Percentiles rank a stretch among this genome's conserved stretches.
Evolutionary conservation across 2,797 vertebrate genomes (phyloP).

Genomic region (Rallus crepitans): DNA sequence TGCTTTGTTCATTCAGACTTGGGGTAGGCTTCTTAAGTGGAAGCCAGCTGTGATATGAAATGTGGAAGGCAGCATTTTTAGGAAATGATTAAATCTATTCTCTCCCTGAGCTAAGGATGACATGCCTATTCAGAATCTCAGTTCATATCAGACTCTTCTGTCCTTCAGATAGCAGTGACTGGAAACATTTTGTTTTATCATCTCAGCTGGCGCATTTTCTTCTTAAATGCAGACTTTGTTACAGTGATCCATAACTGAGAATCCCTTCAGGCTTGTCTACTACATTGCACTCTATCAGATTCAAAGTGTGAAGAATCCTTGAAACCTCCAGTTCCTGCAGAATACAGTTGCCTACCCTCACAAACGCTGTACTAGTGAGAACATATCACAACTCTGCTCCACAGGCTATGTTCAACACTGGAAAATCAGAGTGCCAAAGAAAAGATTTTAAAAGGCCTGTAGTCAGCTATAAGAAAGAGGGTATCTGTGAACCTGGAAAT

Average conservation of each 20-base stretch:
- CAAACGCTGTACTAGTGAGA: not conserved
- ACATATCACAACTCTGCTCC: not conserved
- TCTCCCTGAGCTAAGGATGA: constrained; percentile 20
- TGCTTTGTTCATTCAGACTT: not conserved
- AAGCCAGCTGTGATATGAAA: constrained; percentile 29
- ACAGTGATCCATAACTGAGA: constrained; percentile 55
- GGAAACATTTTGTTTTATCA: constrained; percentile 62
- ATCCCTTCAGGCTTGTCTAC: constrained; percentile 68
- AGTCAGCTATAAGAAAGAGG: not conserved
- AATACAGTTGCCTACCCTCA: constrained; percentile 14
- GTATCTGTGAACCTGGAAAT: not conserved
- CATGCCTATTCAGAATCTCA: constrained; percentile 24
- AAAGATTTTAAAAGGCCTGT: not conserved
- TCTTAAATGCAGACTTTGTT: constrained; percentile 62
- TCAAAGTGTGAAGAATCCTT: constrained; percentile 59
- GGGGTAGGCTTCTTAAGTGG: not conserved
- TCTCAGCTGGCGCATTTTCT: constrained; percentile 26
- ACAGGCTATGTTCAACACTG: not conserved
- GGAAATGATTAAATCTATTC: constrained; percentile 15
- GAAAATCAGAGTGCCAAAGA: not conserved
- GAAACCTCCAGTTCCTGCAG: constrained; percentile 42
- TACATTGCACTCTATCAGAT: constrained; percentile 49
- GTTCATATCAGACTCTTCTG: constrained; percentile 37
- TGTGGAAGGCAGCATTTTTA: constrained; percentile 17
- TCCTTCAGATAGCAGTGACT: constrained; percentile 49